Evolutionary conservation across 2,888 invertebrate genomes (phyloP).

Genomic region (Sepiola atlantica): DNA sequence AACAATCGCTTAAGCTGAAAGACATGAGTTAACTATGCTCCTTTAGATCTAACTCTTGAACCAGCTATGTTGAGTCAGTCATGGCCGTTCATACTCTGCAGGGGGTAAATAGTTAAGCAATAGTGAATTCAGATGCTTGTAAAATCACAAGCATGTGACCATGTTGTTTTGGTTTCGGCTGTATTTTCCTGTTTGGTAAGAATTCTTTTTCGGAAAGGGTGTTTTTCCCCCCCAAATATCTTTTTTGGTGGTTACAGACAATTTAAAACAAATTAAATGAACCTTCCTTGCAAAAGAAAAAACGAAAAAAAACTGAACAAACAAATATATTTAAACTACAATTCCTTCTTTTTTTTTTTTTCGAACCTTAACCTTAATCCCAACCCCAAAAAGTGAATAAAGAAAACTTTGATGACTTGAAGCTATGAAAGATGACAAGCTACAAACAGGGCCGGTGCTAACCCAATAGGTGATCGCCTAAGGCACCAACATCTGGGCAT

Average conservation of each 20-base stretch:
- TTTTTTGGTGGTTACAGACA: neutral
- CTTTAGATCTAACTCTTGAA: neutral
- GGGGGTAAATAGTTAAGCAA: neutral
- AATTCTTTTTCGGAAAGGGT: neutral
- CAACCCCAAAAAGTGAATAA: too few relatives aligned
- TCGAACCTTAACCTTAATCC: too few relatives aligned
- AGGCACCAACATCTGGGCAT: too few relatives aligned
- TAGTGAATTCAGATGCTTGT: neutral
- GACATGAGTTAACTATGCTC: neutral
- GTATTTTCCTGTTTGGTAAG: slow-evolving; percentile 32
- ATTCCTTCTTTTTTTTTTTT: too few relatives aligned
- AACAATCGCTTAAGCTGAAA: neutral
- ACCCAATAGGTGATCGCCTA: too few relatives aligned
- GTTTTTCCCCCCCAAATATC: neutral
- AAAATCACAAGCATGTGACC: neutral
- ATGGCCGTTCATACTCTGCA: neutral
- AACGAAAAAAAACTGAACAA: too few relatives aligned
- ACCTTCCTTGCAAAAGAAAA: too few relatives aligned
- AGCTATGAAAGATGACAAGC: too few relatives aligned
- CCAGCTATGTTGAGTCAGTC: neutral
- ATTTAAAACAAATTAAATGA: too few relatives aligned
- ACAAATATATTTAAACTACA: too few relatives aligned
- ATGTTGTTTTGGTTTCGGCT: neutral
- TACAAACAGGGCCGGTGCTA: too few relatives aligned
- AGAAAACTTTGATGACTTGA: too few relatives aligned